These are phyloP conservation scores for Ispidina picta DNA, from an alignment of 2,797 vertebrate genomes.

Conservation along the genomic window DNA sequence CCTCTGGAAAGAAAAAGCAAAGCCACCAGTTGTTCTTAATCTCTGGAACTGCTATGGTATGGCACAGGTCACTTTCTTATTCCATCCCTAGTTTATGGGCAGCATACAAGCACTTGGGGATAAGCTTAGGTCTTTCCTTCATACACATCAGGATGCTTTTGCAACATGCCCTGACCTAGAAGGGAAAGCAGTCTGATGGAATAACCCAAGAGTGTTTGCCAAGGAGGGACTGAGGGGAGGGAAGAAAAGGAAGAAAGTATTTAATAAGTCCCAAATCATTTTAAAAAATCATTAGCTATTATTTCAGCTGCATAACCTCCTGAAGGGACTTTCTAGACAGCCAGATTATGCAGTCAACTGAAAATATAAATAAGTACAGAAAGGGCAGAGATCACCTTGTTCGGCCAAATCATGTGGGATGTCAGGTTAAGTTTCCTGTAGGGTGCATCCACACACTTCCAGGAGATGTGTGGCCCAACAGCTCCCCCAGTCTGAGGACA, in stretches of 20 bases:
- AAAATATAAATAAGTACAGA: conserved; percentile 46
- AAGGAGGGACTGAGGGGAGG: background rate
- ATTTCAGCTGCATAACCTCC: conserved; percentile 71
- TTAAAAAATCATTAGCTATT: conserved; percentile 62
- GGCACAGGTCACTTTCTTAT: background rate
- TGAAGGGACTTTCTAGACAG: conserved; percentile 52
- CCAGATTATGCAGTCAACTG: conserved; percentile 37
- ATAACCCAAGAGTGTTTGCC: background rate
- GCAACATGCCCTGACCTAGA: background rate
- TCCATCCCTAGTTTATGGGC: background rate
- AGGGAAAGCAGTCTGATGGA: background rate
- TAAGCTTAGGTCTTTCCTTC: background rate
- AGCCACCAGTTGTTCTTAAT: background rate
- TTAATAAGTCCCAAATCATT: conserved; percentile 54
- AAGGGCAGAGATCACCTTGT: conserved; percentile 40
- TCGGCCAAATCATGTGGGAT: background rate
- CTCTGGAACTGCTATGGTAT: background rate
- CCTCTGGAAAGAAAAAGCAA: background rate
- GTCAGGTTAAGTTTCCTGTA: conserved; percentile 29
- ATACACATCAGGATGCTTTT: background rate
- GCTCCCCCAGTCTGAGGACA: background rate
- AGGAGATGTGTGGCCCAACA: background rate
- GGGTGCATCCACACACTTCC: background rate
- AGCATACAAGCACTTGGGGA: background rate
- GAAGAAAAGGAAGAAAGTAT: background rate